Evolutionary conservation across 2,113 vertebrate genomes (phyloP), one percentile per base, ranked within the genome.

Genomic region (Pituophis catenifer): DNA sequence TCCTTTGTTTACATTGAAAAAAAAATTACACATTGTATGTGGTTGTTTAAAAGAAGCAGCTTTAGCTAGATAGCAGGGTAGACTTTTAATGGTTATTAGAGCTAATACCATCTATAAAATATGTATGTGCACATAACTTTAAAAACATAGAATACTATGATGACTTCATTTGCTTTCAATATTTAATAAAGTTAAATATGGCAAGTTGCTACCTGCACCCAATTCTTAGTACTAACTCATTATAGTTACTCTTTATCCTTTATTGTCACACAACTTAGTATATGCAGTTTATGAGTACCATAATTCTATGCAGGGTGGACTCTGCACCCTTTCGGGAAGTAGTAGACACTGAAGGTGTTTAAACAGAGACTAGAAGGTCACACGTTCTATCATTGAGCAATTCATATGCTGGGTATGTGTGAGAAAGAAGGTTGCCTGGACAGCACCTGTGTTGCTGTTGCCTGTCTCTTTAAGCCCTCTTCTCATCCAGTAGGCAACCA

Each of bases 71-170:
- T 52, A 88, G 52, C 58, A 88, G 12, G 12, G 17, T 58, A 17
- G 65, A 90, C 89, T 91, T 38, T 75, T 89, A 57, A n/a, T 58
- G 15, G 53, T 92, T 89, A 93, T 93, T 55, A 86, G 17, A 89
- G 23, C 38, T 59, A 58, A 52, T 23, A 81, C 29, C 38, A 52
- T 15, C 53, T 90, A n/a, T 13, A 75, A 89, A 89, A 90, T 62
- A 52, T 62, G 96, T 94, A 95, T 94, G 95, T 94, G 94, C 93
- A 93, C 90, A 90, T 58, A 92, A 38, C n/a, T 85, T 93, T 93
- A 93, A 94, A 0, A 0, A 87, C 96, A 92, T 94, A 95, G 93
- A 95, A 91, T 94, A 90, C 95, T 96, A 90, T 0, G 12, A 44
- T 0, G 0, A 90, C 93, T 91, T 93, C 75, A 90, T 1, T 0